Evolutionary conservation across 2,888 invertebrate genomes (phyloP), one percentile per base, ranked within the genome.

Genomic region (Hydraecia micacea): DNA sequence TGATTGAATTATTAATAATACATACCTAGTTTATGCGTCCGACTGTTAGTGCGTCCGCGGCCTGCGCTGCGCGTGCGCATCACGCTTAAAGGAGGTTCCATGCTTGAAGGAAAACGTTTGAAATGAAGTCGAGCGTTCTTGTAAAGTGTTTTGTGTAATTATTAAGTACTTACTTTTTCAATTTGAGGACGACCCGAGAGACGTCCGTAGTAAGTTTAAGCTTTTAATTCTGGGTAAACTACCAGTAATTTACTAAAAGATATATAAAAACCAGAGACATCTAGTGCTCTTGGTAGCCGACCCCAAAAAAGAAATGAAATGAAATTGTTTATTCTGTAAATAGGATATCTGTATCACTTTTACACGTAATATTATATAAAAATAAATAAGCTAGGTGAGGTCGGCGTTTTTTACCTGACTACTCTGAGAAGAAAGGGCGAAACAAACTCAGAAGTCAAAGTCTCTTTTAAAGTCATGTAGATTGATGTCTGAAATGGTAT

Each of bases 1-100:
- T 78, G 85, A 89, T 88, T 90, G 88, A 89, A 87, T 89, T 86
- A 90, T 91, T 90, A 89, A 90, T 89, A 89, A 68, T 89, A 32
- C 32, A 32, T n/a, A 2, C 2, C 1, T 32, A 87, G 84, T 90
- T 89, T 79, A 81, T 88, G 83, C 87, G 87, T 89, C 89, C 68
- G 67, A 78, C 39, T 70, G 88, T 88, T 81, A 75, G 78, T 80
- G 75, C 87, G 88, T 89, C 88, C 36, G 69, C 42, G 66, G 18
- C 42, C 65, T 70, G 76, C 28, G 1, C 82, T 85, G 86, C 77
- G 80, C 67, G 42, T 73, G 74, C 65, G 68, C 63, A 42, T 32
- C 46, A 28, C 36, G 42, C 13, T 62, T 69, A 62, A 77, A 76
- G 69, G 52, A 74, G 76, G 75, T 58, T 73, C 46, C 52, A 79